A percentile compares a stretch with the other conserved stretches of the same genome.
These are phyloP conservation scores for Drosophila algonquin DNA, from an alignment of 2,888 invertebrate species.

Conservation along the genomic window DNA sequence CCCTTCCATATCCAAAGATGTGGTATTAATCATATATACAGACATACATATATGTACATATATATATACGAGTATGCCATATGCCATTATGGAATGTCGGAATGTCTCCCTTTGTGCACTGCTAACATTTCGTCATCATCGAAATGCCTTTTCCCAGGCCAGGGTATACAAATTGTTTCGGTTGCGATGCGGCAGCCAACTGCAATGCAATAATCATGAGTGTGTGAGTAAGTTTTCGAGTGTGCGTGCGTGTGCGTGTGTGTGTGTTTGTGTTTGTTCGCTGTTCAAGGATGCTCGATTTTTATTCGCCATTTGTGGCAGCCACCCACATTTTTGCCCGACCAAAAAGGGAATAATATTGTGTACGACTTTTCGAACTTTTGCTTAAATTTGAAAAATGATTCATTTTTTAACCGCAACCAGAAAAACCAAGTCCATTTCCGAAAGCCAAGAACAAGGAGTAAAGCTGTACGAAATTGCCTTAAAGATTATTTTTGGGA, in stretches of 20 bases:
- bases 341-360: slow-evolving; percentile 15
- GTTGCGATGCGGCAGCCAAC: slow-evolving; percentile 36
- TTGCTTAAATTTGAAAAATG: neutral
- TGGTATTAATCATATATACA: neutral
- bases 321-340: slow-evolving; percentile 7
- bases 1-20: neutral
- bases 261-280: slow-evolving; percentile 13
- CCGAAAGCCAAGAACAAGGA: neutral
- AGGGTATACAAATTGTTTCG: neutral
- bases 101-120: neutral
- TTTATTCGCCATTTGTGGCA: neutral
- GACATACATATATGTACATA: no score
- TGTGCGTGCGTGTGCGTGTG: neutral
- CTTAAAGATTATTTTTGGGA: neutral
- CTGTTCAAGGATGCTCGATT: slow-evolving; percentile 37
- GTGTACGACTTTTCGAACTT: neutral
- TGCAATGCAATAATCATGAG: slow-evolving; percentile 54
- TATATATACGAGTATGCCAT: neutral
- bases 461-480: neutral
- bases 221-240: slow-evolving; percentile 4
- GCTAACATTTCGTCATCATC: neutral
- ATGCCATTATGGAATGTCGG: neutral
- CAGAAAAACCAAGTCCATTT: no score
- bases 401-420: no score
- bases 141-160: neutral